Evolutionary conservation across 2,797 vertebrate genomes (phyloP), one percentile per base, ranked within the genome.

Genomic region (Lutjanus campechanus): DNA sequence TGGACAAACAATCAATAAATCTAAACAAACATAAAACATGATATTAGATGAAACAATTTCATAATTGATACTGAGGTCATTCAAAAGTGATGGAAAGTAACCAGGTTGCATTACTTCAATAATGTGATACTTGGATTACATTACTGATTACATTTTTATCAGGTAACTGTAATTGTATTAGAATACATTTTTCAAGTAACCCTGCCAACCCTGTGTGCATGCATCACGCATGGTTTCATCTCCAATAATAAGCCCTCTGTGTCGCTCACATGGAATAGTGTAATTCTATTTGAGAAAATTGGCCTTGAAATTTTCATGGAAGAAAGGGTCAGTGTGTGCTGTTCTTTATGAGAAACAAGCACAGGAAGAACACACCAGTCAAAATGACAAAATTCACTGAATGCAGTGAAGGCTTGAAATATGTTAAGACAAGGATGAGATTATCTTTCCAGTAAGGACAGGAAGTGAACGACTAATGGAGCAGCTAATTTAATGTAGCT

Each of bases 241-340:
- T 77, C 13, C 67, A 19, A 82, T 71, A 86, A 59, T 11, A 58
- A 74, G 40, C n/a, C 74, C 67, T 76, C 67, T 88, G 58, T 79
- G 67, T 54, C 54, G 70, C 59, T 69, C 64, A 64, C 41, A 66
- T 60, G 43, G 60, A 68, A 51, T 41, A 55, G 66, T 59, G 4
- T 66, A 20, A 65, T 71, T 82, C 55, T 7, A 43, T 79, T 71
- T 61, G 20, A 78, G 36, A 20, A 73, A 80, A 65, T n/a, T 58
- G 43, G 8, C 43, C n/a, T 69, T 79, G 64, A 77, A 47, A 65
- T 54, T 13, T 73, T 65, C 58, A 49, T 51, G 59, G 70, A 80
- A 76, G 41, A 40, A 53, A 47, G 19, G 2, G 4, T 69, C 56
- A 11, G 13, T 75, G 75, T 69, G 22, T 20, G 49, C 50, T 65